Base-by-base conservation (phyloP, 2,113 vertebrate species). In the Myotis lucifugus region DNA sequence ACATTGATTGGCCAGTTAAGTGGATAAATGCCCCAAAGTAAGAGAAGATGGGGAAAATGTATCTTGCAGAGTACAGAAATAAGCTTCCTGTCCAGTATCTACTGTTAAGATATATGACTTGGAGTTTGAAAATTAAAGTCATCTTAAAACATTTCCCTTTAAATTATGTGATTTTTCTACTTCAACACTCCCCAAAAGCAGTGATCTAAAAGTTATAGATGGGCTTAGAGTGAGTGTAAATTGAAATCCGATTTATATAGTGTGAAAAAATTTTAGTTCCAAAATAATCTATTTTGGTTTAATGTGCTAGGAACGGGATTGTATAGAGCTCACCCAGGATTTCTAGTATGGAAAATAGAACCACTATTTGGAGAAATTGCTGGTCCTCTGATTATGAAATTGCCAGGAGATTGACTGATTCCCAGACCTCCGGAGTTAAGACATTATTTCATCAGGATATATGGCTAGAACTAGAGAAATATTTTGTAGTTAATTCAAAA, bases 121-220 rank as follows among this genome's bases (percentile, higher is more conserved):
- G 74, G 66, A 94, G 40, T 21, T 78, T 85, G 61, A 88, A 14
- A 87, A 42, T 95, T 93, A 87, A 59, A 70, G 50, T 34, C 5
- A 79, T 61, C 85, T 96, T 95, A 87, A 73, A 69, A 59, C 1
- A 7, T 82, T 12, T 93, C 10, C 5, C 32, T 70, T 93, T 66
- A 83, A 93, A 96, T 87, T 79, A 15, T 85, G 4, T n/a, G 32
- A 61, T 78, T 97, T 97, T 95, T 93, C 12, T 96, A 52, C 32
- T 85, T 61, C 40, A 21, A 37, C 29, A 42, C 3, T 85, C 3
- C 15, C 13, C 14, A 50, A 54, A 90, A 56, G 9, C 29, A 82
- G 25, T 79, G 5, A 77, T 34, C 23, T 85, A 83, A 93, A 93
- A 86, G 67, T 40, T 64, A 50, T 79, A 54, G 14, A 34, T 37